Base-by-base conservation (phyloP, 1,140 invertebrate species). In the Pomacea maculata region DNA sequence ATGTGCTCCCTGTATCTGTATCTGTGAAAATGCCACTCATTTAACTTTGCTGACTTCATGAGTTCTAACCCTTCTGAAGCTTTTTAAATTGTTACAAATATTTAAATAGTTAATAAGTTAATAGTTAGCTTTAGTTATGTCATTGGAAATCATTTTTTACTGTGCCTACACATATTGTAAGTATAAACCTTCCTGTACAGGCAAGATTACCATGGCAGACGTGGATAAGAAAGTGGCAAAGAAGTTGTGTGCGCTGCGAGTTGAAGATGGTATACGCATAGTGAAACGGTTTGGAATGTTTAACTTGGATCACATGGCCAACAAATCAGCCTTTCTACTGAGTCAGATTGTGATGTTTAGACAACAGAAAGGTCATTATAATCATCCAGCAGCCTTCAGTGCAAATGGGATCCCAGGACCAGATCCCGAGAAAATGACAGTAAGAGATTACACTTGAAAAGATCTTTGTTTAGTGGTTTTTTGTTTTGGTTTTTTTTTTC, bases 321-420 rank as follows among this genome's bases (percentile, higher is more conserved):
- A 70, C 21, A 25, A 34, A 70, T 34, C 21, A 21, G 21, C 67
- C 21, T 34, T 70, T n/a, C 21, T 70, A 0, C 21, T 70, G 12
- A 34, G 67, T 34, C 67, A 70, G n/a, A 70, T 70, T 70, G 29
- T n/a, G 21, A 70, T 70, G 29, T 70, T 70, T 11, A 70, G 57
- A 17, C 57, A 61, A 1, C 57, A 61, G 8, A 11, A 61, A 17
- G 4, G 57, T 17, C 57, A 17, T 4, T 17, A 2, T 61, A 8
- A 8, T 61, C 11, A 17, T 9, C 11, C 57, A 61, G 57, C 57
- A 61, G 8, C 8, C 57, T 61, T 14, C 8, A 8, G 9, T 1
- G 1, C 57, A 61, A 45, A 45, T 45, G 8, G 4, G 8, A 6
- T 2, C 57, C 57, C 57, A 61, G 57, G 57, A 61, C 57, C 57